Evolutionary conservation across 2,888 invertebrate genomes (phyloP).

Genomic region (Andrena trimmerana): DNA sequence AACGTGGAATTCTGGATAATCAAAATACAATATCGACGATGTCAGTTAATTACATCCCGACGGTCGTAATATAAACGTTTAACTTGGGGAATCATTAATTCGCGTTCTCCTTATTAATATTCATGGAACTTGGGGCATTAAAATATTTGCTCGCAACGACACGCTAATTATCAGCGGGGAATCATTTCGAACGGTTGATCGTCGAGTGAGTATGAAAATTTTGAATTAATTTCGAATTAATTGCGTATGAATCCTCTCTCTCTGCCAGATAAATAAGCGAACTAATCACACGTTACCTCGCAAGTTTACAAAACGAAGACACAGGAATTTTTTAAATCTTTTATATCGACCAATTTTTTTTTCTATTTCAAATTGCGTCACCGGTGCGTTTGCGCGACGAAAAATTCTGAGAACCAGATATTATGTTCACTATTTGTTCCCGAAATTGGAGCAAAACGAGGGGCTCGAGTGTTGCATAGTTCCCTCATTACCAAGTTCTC

Average conservation of each 20-base stretch:
- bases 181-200: conserved; percentile 6
- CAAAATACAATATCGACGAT: conserved; percentile 17
- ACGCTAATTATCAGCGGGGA: conserved; percentile 18
- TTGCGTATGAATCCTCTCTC: no score
- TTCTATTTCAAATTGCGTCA: no score
- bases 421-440: no score
- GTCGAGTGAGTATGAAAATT: not conserved
- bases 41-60: conserved; percentile 20
- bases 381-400: no score
- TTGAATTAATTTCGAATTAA: conserved; percentile 18
- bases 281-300: not conserved
- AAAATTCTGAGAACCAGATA: no score
- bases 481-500: conserved; percentile 17
- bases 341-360: no score
- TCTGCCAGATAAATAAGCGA: not conserved
- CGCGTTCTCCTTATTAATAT: conserved; percentile 49
- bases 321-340: no score
- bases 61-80: conserved; percentile 30
- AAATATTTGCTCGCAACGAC: conserved; percentile 31
- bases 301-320: not conserved
- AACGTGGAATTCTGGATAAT: not conserved
- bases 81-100: conserved; percentile 27
- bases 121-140: conserved; percentile 27
- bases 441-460: no score
- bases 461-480: not conserved